Percentiles rank a stretch among this genome's conserved stretches.
phyloP scores from a whole-genome alignment of 2,797 vertebrate genomes.

The Acestrorhynchus altus region DNA sequence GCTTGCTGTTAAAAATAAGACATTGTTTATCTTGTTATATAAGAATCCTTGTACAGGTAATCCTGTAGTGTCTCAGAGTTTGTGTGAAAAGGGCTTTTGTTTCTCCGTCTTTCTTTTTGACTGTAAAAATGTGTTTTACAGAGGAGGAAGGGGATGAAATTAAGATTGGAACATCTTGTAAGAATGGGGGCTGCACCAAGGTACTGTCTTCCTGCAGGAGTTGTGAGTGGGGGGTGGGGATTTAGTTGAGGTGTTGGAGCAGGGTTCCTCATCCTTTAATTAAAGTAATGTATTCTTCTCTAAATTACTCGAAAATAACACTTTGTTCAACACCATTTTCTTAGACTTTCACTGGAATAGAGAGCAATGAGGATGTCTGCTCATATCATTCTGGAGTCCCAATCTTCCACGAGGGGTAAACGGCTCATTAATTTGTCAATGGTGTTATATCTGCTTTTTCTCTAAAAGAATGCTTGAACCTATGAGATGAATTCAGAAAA shows the following conservation, averaged over 20 bases:
- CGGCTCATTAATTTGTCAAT: neutral
- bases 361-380: constrained; percentile 86
- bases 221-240: too few relatives aligned
- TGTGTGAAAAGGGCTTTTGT: too few relatives aligned
- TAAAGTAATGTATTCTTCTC: neutral
- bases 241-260: too few relatives aligned
- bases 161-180: constrained; percentile 93
- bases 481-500: neutral
- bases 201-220: constrained; percentile 76
- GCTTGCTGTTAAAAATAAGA: too few relatives aligned
- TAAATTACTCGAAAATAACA: neutral
- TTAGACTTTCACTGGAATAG: constrained; percentile 78
- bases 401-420: constrained; percentile 82
- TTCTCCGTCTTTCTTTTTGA: too few relatives aligned
- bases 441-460: too few relatives aligned
- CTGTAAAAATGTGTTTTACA: too few relatives aligned
- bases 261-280: too few relatives aligned
- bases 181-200: constrained; percentile 95
- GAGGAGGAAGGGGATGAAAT: constrained; percentile 91
- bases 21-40: too few relatives aligned
- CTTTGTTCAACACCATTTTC: constrained; percentile 17
- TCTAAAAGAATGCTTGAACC: too few relatives aligned
- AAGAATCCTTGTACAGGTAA: neutral
- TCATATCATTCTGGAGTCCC: constrained; percentile 87
- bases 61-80: neutral